Base-by-base conservation (phyloP, 2,888 invertebrate species). In the Sesia bembeciformis region DNA sequence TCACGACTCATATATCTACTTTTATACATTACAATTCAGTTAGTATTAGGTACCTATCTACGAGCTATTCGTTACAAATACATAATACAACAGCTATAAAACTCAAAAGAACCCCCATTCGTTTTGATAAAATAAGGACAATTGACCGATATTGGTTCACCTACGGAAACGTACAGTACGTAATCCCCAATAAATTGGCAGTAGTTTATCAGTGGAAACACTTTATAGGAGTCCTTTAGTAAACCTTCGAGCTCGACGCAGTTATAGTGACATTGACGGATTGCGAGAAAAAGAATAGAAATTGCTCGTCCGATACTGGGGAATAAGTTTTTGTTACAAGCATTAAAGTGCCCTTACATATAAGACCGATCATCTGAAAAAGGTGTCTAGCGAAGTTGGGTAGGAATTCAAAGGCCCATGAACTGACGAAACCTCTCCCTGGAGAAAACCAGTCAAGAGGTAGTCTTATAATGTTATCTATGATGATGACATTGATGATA, bases 221-320 rank as follows among this genome's bases (percentile, higher is more conserved):
- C 50, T 50, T 39, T 50, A 46, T 50, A 50, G 49, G 55, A 52
- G 42, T 41, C 52, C 38, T 41, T 39, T 41, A 42, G 54, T 52
- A 52, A 46, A 49, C 38, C 54, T 54, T 54, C 40, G 8, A 40
- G 52, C 49, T 42, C 23, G 49, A 52, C 52, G 56, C 52, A 52
- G 52, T 53, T 42, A 41, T 56, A 53, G 53, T 56, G 58, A 56
- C 58, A 53, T 58, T 58, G 58, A 58, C 56, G 58, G 53, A 58
- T 58, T 56, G 56, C 56, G 41, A 54, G 51, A 56, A 58, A 54
- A 52, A 53, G 55, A 53, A 53, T 53, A 56, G 54, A 50, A 56
- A 56, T 46, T 52, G 52, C 40, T 23, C 52, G 8, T 41, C 40
- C 52, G 52, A 52, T n/a, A 46, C 42, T 41, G 50, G 50, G 49